Evolutionary conservation across 2,888 invertebrate species (phyloP).

Genomic region (Eulithis prunata): DNA sequence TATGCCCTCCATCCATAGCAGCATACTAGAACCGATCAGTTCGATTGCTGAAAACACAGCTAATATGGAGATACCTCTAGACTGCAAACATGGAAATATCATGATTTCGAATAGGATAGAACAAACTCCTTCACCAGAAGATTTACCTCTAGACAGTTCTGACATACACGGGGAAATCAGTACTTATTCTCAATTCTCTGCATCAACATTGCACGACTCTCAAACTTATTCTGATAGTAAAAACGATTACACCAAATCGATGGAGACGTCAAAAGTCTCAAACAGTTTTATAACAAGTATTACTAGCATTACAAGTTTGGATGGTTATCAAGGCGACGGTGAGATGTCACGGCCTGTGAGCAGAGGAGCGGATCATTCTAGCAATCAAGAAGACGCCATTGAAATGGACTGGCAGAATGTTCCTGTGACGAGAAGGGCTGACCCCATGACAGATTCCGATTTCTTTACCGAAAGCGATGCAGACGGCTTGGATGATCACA

Average conservation of each 20-base stretch:
- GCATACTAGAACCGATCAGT: constrained; percentile 84
- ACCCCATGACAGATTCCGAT: constrained; percentile 96
- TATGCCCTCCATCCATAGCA: constrained; percentile 85
- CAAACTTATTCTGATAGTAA: constrained; percentile 84
- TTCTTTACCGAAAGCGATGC: constrained; percentile 96
- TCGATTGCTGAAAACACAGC: constrained; percentile 81
- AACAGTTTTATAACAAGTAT: constrained; percentile 93
- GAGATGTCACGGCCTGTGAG: constrained; percentile 95
- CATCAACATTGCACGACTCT: constrained; percentile 80
- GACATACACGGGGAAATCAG: constrained; percentile 86
- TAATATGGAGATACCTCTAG: constrained; percentile 82
- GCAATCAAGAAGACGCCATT: constrained; percentile 79
- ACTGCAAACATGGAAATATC: constrained; percentile 75
- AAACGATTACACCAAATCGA: constrained; percentile 85
- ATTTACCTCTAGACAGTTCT: constrained; percentile 91
- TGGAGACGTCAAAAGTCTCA: constrained; percentile 86
- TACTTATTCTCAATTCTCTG: constrained; percentile 81
- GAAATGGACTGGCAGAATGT: constrained; percentile 85
- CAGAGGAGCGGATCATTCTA: constrained; percentile 90
- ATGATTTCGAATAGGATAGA: constrained; percentile 84
- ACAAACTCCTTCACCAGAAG: constrained; percentile 93
- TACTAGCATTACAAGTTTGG: constrained; percentile 95
- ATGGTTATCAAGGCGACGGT: constrained; percentile 97
- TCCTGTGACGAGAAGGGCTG: constrained; percentile 87
- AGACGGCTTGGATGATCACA: constrained; percentile 91